Conservation (phyloP, 2,113 vertebrate species). For the Archilochus colubris region DNA sequence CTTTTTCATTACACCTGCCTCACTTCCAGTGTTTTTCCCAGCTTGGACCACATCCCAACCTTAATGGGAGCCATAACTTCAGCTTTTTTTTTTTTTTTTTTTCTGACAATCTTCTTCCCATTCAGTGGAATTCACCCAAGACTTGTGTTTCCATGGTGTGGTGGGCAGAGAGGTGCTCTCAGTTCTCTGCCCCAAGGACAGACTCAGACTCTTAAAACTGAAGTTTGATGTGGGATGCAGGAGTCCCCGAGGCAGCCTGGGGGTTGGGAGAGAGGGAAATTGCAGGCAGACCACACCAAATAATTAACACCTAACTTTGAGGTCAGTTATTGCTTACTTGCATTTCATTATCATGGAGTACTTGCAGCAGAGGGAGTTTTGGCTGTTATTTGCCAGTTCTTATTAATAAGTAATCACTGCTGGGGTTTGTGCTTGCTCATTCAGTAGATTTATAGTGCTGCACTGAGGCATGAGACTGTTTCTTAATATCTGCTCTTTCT, state of each 20-base stretch:
- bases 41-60: not conserved
- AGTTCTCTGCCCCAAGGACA: fast-evolving
- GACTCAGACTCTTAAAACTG: not conserved
- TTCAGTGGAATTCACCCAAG: not conserved
- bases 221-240: not conserved
- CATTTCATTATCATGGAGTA: conserved; percentile 67
- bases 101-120: not conserved
- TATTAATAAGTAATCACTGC: conserved; percentile 74
- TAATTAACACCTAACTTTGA: conserved; percentile 66
- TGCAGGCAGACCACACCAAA: conserved; percentile 27
- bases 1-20: not conserved
- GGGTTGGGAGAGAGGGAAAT: not conserved
- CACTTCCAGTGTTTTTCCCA: not conserved
- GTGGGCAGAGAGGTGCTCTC: fast-evolving
- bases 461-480: conserved; percentile 61
- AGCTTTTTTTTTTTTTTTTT: not conserved
- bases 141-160: not conserved
- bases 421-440: conserved; percentile 68
- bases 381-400: conserved; percentile 63
- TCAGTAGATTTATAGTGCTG: conserved; percentile 71
- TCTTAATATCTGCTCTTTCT: conserved; percentile 59
- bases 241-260: not conserved
- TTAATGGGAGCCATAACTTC: not conserved
- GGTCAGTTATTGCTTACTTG: conserved; percentile 68
- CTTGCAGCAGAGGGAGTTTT: conserved; percentile 53